Evolutionary conservation across 2,113 vertebrate species (phyloP), one percentile per base, ranked within the genome.

Genomic region (Regulus satrapa): DNA sequence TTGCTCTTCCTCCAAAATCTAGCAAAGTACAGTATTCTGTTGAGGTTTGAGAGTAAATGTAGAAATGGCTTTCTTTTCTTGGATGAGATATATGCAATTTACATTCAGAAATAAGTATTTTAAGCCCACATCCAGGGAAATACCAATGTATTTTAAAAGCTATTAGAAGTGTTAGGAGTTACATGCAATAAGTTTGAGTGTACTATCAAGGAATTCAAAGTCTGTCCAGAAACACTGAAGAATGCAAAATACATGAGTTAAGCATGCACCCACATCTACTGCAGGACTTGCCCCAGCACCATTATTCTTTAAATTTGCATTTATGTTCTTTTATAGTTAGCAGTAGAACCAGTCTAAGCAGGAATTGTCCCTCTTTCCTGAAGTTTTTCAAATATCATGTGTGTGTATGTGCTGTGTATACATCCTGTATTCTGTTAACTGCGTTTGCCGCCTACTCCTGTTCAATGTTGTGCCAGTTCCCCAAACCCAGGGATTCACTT

Each of bases 391-490:
- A 83, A 26, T 68, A 26, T 10, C 1, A 0, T 4, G 3, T 72
- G 6, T 45, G 20, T 46, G 12, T 86, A 18, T 1, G 3, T 41
- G 17, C 20, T 62, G 21, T 36, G 23, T 32, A 3, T 56, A 7
- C 18, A 13, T 48, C 31, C 36, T n/a, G n/a, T n/a, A 21, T 41
- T 51, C 32, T 67, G 12, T 74, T 74, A 54, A 36, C 29, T 75
- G 15, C 67, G 34, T 38, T 31, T 10, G 4, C 48, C 80, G 6
- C 46, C 7, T 83, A 0, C 26, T 67, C 15, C 23, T 71, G 64
- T 25, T 13, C 18, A 62, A 29, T 2, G 1, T 9, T 19, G 11
- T 55, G 62, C 48, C 46, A 49, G 0, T 34, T 24, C 48, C 24
- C 59, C 59, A 63, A 5, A 28, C 11, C 1, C 19, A 38, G 55